Evolutionary conservation across 2,888 invertebrate species (phyloP).

Genomic region (Horisme vitalbata): DNA sequence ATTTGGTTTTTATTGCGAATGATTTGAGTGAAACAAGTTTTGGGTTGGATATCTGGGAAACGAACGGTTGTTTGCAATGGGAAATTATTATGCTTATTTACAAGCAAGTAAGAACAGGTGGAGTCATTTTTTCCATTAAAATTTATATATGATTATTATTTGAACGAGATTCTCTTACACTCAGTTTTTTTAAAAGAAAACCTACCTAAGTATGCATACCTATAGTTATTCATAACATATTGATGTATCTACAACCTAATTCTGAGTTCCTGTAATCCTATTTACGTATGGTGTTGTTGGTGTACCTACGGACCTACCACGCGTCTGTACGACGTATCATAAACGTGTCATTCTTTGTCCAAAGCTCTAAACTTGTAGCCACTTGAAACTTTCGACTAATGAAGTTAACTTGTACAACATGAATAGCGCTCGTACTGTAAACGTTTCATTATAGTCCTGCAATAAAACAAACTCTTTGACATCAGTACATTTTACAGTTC

Average conservation of each 20-base stretch:
- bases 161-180: too few relatives aligned
- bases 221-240: too few relatives aligned
- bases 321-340: conserved; percentile 23
- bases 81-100: conserved; percentile 3
- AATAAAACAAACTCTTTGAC: conserved; percentile 31
- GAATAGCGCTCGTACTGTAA: conserved; percentile 27
- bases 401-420: conserved; percentile 25
- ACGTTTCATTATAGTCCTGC: conserved; percentile 23
- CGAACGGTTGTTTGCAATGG: conserved; percentile 22
- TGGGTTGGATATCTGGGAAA: conserved; percentile 23
- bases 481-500: conserved; percentile 24
- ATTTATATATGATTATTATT: too few relatives aligned
- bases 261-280: too few relatives aligned
- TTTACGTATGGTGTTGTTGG: too few relatives aligned
- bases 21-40: conserved; percentile 30
- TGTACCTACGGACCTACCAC: conserved; percentile 1
- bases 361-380: conserved; percentile 31
- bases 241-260: too few relatives aligned
- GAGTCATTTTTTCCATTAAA: background rate
- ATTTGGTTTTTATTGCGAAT: conserved; percentile 37
- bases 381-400: conserved; percentile 24
- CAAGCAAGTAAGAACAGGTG: background rate
- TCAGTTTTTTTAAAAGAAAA: too few relatives aligned
- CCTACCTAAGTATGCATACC: too few relatives aligned
- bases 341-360: conserved; percentile 27